A percentile compares a stretch with the other conserved stretches of the same genome.
phyloP scores from a whole-genome alignment of 2,797 vertebrate genomes.

The Enteromius viviparus region DNA sequence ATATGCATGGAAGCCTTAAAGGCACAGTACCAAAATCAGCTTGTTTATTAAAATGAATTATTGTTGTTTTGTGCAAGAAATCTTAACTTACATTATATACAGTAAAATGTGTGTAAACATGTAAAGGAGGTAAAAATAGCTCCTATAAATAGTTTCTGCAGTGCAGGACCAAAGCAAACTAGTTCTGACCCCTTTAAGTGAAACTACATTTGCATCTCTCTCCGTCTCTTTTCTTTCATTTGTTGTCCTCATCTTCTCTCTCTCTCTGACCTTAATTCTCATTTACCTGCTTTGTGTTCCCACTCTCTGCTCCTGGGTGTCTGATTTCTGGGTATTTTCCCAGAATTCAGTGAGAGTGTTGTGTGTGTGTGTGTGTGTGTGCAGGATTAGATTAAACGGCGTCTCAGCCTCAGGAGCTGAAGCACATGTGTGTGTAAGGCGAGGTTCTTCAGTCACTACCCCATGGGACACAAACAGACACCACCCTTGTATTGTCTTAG shows the following conservation, averaged over 20 bases:
- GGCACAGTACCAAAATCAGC: too few relatives aligned
- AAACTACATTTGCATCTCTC: neutral
- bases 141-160: neutral
- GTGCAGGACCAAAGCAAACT: neutral
- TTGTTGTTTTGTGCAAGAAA: too few relatives aligned
- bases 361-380: constrained; percentile 33
- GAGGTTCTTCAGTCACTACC: constrained; percentile 31
- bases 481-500: constrained; percentile 60
- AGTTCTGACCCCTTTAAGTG: constrained; percentile 2
- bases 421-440: constrained; percentile 34
- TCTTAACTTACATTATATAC: too few relatives aligned
- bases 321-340: constrained; percentile 47
- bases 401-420: constrained; percentile 32
- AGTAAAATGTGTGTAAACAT: neutral
- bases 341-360: constrained; percentile 35
- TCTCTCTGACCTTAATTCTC: constrained; percentile 34
- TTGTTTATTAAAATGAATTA: too few relatives aligned
- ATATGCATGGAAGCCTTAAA: too few relatives aligned
- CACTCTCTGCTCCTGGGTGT: constrained; percentile 21
- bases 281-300: constrained; percentile 37
- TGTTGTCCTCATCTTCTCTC: constrained; percentile 1
- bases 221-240: neutral
- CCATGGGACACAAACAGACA: constrained; percentile 52
- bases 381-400: constrained; percentile 48
- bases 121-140: too few relatives aligned